Percentiles rank a stretch among this genome's conserved stretches.
Evolutionary conservation across 2,888 invertebrate genomes (phyloP).

Genomic region (Biston stratarius): DNA sequence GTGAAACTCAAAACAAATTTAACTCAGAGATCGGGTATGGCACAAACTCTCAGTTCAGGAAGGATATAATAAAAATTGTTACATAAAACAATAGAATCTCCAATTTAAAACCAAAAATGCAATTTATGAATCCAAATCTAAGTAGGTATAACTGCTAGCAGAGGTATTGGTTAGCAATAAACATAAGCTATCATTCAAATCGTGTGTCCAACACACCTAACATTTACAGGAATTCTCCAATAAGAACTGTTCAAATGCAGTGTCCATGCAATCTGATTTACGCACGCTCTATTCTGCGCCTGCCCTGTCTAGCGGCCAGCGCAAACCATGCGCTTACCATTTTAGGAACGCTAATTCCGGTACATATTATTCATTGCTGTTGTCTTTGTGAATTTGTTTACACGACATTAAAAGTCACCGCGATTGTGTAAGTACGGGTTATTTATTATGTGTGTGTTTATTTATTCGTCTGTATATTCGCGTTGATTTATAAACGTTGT

Average conservation of each 20-base stretch:
- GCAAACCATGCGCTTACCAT: conserved; percentile 72
- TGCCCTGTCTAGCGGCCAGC: conserved; percentile 42
- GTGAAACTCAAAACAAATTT: too few relatives aligned
- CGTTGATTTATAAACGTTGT: conserved; percentile 34
- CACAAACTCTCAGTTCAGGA: too few relatives aligned
- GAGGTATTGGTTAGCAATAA: not conserved
- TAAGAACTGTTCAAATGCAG: conserved; percentile 71
- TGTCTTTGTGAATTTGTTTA: conserved; percentile 59
- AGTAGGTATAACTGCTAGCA: not conserved
- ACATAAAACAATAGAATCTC: too few relatives aligned
- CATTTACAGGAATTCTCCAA: conserved; percentile 49
- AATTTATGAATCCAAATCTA: not conserved
- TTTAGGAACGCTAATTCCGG: conserved; percentile 77
- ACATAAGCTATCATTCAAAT: conserved; percentile 10
- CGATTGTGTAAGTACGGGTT: conserved; percentile 35
- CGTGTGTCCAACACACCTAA: conserved; percentile 30
- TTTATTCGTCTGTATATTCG: conserved; percentile 37
- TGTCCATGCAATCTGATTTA: conserved; percentile 81
- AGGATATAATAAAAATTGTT: too few relatives aligned
- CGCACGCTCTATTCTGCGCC: conserved; percentile 57
- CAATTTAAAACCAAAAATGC: too few relatives aligned
- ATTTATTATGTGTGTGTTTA: conserved; percentile 36
- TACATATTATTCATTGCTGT: conserved; percentile 66
- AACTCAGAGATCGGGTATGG: too few relatives aligned
- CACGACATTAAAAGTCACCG: conserved; percentile 35